Conservation (phyloP, 2,113 vertebrate genomes). For the Antechinus flavipes region DNA sequence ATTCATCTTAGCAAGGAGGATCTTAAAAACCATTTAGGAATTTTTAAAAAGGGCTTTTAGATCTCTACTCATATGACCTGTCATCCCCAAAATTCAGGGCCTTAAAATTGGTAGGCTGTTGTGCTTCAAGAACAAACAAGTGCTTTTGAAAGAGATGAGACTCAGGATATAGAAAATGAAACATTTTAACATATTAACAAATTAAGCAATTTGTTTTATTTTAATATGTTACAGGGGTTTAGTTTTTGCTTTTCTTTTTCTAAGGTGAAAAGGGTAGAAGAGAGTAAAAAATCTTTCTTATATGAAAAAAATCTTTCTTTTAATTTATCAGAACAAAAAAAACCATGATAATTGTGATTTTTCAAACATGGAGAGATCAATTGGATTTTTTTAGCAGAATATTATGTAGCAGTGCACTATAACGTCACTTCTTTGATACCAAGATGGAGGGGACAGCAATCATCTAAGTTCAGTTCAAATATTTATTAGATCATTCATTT, state of each 20-base stretch:
- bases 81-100: conserved; percentile 1
- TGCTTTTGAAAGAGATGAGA: not conserved
- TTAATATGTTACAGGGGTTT: not conserved
- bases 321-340: not conserved
- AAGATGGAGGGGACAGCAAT: not conserved
- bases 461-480: not conserved
- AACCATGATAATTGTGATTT: not conserved
- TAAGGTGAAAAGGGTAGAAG: not conserved
- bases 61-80: conserved; percentile 11
- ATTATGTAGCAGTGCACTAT: not conserved
- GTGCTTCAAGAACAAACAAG: not conserved
- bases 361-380: not conserved
- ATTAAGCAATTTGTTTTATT: not conserved
- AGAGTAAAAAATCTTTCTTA: not conserved
- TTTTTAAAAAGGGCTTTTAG: not conserved
- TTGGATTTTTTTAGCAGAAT: not conserved
- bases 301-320: not conserved
- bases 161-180: not conserved
- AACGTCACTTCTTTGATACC: not conserved
- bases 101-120: not conserved
- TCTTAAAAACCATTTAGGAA: not conserved
- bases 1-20: not conserved
- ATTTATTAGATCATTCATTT: not conserved
- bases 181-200: not conserved
- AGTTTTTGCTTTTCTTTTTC: not conserved